Evolutionary conservation across 2,113 vertebrate species (phyloP).

Genomic region (Edolisoma coerulescens): DNA sequence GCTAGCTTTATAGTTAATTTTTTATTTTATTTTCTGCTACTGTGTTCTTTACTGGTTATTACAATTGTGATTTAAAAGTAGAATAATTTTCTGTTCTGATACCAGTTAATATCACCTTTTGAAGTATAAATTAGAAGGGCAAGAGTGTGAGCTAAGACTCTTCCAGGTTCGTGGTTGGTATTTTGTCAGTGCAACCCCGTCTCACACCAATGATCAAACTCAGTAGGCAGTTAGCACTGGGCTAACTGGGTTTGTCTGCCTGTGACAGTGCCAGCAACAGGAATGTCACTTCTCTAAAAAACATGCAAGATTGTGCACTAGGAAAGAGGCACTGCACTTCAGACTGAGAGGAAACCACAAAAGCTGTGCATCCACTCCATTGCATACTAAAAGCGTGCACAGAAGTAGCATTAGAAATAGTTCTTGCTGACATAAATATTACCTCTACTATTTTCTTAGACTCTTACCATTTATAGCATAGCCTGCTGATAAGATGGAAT

Average conservation of each 20-base stretch:
- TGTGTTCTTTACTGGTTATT: background rate
- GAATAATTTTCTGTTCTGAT: background rate
- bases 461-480: background rate
- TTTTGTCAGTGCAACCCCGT: background rate
- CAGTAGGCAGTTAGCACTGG: background rate
- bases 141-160: background rate
- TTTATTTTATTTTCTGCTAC: background rate
- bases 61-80: background rate
- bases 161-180: background rate
- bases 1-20: background rate
- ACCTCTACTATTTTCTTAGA: background rate
- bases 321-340: background rate
- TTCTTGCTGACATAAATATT: background rate
- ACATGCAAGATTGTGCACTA: background rate
- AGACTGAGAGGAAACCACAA: background rate
- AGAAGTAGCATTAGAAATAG: background rate
- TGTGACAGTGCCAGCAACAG: background rate
- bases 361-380: background rate
- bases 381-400: background rate
- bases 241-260: background rate
- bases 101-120: background rate
- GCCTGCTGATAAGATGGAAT: background rate
- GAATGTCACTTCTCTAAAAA: background rate
- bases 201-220: background rate
- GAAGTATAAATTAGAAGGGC: conserved; percentile 37